Conservation (phyloP, 2,113 vertebrate species). For the Chionomys nivalis region DNA sequence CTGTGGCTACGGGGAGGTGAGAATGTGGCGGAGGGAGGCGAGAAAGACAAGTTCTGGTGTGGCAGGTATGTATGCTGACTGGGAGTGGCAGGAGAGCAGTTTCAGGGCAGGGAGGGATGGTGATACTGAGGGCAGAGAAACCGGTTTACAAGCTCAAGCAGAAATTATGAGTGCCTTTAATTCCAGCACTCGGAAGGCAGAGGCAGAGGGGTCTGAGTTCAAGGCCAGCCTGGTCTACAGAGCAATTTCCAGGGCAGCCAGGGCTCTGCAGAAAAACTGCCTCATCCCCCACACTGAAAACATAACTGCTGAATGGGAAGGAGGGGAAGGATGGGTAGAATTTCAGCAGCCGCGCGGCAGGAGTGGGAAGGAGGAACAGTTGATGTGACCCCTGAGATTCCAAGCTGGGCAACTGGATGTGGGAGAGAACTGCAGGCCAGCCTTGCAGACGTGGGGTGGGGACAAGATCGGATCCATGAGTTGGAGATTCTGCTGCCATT, state of each 20-base stretch:
- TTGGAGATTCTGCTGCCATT: background rate
- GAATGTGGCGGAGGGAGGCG: background rate
- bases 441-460: background rate
- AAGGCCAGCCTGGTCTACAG: background rate
- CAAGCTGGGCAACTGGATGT: background rate
- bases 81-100: slow-evolving; percentile 21
- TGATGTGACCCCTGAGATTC: background rate
- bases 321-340: background rate
- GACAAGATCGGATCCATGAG: background rate
- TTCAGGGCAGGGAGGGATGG: slow-evolving; percentile 8
- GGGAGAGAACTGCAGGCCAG: background rate
- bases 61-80: background rate
- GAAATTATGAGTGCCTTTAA: background rate
- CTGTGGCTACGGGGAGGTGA: background rate
- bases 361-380: background rate
- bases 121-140: slow-evolving; percentile 48
- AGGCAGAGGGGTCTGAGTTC: background rate
- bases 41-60: background rate
- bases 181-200: background rate
- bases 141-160: slow-evolving; percentile 42
- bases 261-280: background rate
- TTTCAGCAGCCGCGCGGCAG: background rate
- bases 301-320: background rate
- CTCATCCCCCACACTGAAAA: no score
- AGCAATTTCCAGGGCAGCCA: background rate